phyloP scores from a whole-genome alignment of 2,797 vertebrate genomes.

The Melanotaenia boesemani region DNA sequence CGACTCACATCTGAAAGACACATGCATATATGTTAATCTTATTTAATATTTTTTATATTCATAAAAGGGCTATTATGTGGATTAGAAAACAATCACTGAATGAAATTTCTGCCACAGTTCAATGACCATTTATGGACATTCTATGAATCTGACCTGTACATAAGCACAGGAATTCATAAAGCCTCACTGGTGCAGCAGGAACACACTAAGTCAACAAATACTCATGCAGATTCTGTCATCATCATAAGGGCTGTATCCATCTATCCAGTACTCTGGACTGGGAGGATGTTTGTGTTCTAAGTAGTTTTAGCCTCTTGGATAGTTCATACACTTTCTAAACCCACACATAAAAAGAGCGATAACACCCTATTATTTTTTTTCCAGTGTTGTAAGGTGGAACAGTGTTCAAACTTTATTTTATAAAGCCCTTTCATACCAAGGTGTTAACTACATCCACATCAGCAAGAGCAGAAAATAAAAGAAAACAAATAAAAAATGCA shows the following conservation, averaged over 20 bases:
- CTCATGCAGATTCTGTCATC: not conserved
- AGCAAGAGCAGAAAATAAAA: too few relatives aligned
- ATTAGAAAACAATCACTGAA: not conserved
- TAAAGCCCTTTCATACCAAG: too few relatives aligned
- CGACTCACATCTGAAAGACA: conserved; percentile 67
- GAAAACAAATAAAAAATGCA: not conserved
- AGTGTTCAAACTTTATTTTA: too few relatives aligned
- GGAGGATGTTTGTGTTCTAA: not conserved
- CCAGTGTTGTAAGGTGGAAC: too few relatives aligned
- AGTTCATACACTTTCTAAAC: not conserved
- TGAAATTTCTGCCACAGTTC: conserved; percentile 1
- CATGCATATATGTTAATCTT: not conserved
- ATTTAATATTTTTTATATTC: not conserved
- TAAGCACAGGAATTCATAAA: not conserved
- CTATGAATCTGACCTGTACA: not conserved
- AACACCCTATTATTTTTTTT: too few relatives aligned
- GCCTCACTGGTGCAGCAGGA: not conserved
- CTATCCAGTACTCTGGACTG: not conserved
- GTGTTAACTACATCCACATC: too few relatives aligned
- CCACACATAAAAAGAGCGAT: not conserved
- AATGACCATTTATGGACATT: not conserved
- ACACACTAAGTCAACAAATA: not conserved
- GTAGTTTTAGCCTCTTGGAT: not conserved
- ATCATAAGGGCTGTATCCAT: not conserved
- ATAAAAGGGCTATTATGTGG: not conserved